A percentile compares a stretch with the other conserved stretches of the same genome.
These are phyloP conservation scores for Drusus annulatus DNA, from an alignment of 1,140 invertebrate genomes.

Conservation along the genomic window DNA sequence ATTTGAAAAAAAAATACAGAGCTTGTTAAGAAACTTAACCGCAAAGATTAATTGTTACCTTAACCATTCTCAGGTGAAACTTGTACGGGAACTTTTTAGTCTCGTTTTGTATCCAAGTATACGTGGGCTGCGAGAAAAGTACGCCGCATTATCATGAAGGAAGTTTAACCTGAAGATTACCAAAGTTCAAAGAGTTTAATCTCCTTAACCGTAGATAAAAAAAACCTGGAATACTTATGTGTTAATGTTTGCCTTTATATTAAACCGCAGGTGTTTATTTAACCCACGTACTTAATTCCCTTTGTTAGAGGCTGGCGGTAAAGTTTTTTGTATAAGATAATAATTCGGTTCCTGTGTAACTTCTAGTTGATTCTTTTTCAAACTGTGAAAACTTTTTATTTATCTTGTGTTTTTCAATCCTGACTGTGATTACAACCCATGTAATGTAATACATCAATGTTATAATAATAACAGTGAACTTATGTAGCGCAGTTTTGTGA, in stretches of 20 bases:
- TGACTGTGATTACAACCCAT: too few species aligned
- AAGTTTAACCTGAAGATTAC: conserved; percentile 37
- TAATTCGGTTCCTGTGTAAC: too few species aligned
- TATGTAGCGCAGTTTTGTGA: too few species aligned
- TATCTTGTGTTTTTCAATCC: too few species aligned
- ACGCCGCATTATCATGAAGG: conserved; percentile 24
- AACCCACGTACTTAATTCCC: too few species aligned
- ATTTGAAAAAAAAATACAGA: conserved; percentile 12
- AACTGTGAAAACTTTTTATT: too few species aligned
- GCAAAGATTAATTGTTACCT: conserved; percentile 32
- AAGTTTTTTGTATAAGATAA: too few species aligned
- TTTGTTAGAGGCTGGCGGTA: too few species aligned
- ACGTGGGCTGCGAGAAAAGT: conserved; percentile 17
- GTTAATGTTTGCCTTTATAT: conserved; percentile 18
- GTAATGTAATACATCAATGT: too few species aligned
- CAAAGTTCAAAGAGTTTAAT: conserved; percentile 40
- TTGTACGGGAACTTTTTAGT: conserved; percentile 14
- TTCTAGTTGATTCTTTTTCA: too few species aligned
- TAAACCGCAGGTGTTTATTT: too few species aligned
- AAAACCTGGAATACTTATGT: conserved; percentile 19
- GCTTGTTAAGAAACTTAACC: conserved; percentile 16
- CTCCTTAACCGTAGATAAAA: conserved; percentile 8
- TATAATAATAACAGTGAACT: too few species aligned
- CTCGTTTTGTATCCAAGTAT: conserved; percentile 27
- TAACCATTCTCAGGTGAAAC: conserved; percentile 22